Base-by-base conservation (phyloP, 2,797 vertebrate species). In the Chelmon rostratus region DNA sequence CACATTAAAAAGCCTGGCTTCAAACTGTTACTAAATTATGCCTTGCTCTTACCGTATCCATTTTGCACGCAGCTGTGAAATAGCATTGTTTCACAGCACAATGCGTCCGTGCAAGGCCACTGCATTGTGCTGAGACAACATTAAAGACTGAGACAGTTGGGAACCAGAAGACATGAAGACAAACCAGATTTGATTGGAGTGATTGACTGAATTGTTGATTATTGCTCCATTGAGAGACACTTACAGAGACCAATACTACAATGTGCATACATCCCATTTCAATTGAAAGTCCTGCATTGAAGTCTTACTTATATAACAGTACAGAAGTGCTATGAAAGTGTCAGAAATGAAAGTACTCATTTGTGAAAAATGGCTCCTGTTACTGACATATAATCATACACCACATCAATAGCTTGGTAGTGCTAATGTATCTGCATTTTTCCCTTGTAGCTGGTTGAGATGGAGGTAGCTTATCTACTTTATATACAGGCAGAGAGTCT, bases 1-100 rank as follows among this genome's bases (percentile, higher is more conserved):
- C 82, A 76, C 87, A 84, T 90, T 86, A 83, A 90, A 92, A 85
- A 88, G 63, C 64, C 73, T 71, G 81, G 79, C 81, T 54, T 77
- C 44, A 83, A 77, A 74, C 73, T 52, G 63, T 83, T 79, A 49
- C 83, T 87, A 82, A 90, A 92, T 91, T 68, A 85, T 83, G 71
- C 62, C 81, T 75, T 38, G 76, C 85, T 88, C 58, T 87, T 81
- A 86, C 81, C 79, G 79, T 77, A 61, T 91, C 86, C 82, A 82
- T 92, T 90, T 90, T 88, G 82, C 74, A 84, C 73, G 73, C 68
- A 67, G 78, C 77, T 79, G 80, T 86, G 86, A 90, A 84, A 78
- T 50, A 80, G 59, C 85, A 76, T 33, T 69, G 75, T 87, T 87
- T 86, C 70, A 62, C 31, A 64, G 85, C 64, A 72, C 64, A 86